Evolutionary conservation across 1,140 invertebrate species (phyloP).

Genomic region (Mylabris phalerata): DNA sequence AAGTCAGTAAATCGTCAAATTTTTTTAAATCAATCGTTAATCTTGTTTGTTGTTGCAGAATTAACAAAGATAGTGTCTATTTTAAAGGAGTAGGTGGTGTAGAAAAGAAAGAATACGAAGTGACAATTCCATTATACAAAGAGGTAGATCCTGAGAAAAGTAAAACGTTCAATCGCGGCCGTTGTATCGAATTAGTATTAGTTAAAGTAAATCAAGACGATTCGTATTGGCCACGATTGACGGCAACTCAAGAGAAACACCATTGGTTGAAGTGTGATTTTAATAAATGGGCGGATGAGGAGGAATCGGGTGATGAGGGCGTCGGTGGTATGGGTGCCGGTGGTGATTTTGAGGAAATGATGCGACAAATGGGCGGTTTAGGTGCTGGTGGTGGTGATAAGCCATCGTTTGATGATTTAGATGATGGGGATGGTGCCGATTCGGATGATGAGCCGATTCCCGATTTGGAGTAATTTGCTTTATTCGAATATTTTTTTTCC

Average conservation of each 20-base stretch:
- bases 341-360: conserved; percentile 42
- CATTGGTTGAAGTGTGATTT: conserved; percentile 98
- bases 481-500: too few species aligned
- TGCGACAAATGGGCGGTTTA: conserved; percentile 41
- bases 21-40: background rate
- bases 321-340: conserved; percentile 36
- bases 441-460: conserved; percentile 42
- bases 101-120: conserved; percentile 77
- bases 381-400: conserved; percentile 34
- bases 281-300: conserved; percentile 95
- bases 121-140: conserved; percentile 73
- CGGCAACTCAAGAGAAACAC: conserved; percentile 81
- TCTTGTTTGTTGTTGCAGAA: conserved; percentile 42
- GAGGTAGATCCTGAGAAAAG: conserved; percentile 77
- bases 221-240: conserved; percentile 80
- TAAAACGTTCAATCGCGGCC: conserved; percentile 57
- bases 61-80: conserved; percentile 71
- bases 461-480: conserved; percentile 34
- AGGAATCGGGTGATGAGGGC: conserved; percentile 42
- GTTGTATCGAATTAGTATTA: conserved; percentile 73
- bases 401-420: conserved; percentile 39
- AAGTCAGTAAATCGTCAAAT: conserved; percentile 45
- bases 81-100: conserved; percentile 84
- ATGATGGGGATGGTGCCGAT: conserved; percentile 35
- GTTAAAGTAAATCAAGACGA: conserved; percentile 63